These are phyloP conservation scores for Drosophila athabasca DNA, from an alignment of 1,140 invertebrate genomes.

Conservation along the genomic window DNA sequence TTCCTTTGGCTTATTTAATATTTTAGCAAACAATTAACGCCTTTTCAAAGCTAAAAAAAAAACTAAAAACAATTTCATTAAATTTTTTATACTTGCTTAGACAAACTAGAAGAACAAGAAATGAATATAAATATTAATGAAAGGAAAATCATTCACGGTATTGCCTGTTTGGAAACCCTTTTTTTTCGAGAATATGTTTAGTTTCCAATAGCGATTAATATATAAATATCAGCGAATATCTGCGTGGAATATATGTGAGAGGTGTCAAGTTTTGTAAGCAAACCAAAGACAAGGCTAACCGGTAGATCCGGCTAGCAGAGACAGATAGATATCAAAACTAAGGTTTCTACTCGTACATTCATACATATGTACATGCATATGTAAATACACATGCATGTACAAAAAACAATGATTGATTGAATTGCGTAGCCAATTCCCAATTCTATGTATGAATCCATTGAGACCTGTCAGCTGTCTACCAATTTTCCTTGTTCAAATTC, in stretches of 20 bases:
- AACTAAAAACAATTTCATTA: not conserved
- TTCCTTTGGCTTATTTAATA: slow-evolving; percentile 60
- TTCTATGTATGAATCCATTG: not conserved
- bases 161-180: slow-evolving; percentile 34
- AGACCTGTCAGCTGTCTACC: not conserved
- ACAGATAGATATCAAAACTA: slow-evolving; percentile 4
- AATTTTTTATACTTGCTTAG: slow-evolving; percentile 25
- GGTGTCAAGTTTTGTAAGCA: slow-evolving; percentile 1
- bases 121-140: slow-evolving; percentile 20
- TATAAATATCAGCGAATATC: not conserved
- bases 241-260: not conserved
- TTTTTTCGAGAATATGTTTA: slow-evolving; percentile 15
- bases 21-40: slow-evolving; percentile 41
- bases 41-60: slow-evolving; percentile 41
- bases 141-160: slow-evolving; percentile 16
- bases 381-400: too few relatives aligned
- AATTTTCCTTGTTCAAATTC: slow-evolving; percentile 6
- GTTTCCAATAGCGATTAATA: slow-evolving; percentile 24
- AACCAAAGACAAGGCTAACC: slow-evolving; percentile 11
- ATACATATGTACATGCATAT: too few relatives aligned
- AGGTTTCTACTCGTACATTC: slow-evolving; percentile 8
- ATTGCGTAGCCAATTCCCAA: slow-evolving; percentile 30
- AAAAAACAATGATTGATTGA: slow-evolving; percentile 32
- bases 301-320: slow-evolving; percentile 17
- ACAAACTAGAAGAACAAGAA: not conserved